Percentiles rank a stretch among this genome's conserved stretches.
Conservation (phyloP, 2,888 invertebrate species). For the Clostera curtula region DNA sequence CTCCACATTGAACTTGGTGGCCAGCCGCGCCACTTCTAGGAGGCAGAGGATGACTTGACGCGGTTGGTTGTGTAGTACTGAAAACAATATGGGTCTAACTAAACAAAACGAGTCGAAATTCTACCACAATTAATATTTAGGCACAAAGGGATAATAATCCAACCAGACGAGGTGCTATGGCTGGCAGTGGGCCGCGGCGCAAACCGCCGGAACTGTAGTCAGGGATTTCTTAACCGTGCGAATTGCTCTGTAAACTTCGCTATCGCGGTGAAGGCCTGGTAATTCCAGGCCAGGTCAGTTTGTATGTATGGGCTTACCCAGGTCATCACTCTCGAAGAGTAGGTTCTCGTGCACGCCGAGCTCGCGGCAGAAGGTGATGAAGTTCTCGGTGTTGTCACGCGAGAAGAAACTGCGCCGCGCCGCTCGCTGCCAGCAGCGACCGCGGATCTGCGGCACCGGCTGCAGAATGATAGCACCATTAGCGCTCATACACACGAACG, state of each 20-base stretch:
- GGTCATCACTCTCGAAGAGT: conserved; percentile 91
- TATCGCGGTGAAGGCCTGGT: background rate
- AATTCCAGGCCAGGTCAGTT: background rate
- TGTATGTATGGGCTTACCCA: conserved; percentile 71
- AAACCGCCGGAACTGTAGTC: background rate
- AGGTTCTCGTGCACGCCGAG: conserved; percentile 91
- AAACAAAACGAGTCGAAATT: background rate
- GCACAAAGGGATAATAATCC: too few relatives aligned
- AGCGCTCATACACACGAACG: too few relatives aligned
- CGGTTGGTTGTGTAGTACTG: conserved; percentile 87
- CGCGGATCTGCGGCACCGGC: conserved; percentile 82
- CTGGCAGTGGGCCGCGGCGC: too few relatives aligned
- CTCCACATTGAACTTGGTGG: conserved; percentile 84
- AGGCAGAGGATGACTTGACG: conserved; percentile 89
- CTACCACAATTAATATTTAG: too few relatives aligned
- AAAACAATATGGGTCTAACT: conserved; percentile 3
- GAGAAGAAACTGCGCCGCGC: conserved; percentile 91
- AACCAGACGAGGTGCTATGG: too few relatives aligned
- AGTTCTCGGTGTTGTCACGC: conserved; percentile 91
- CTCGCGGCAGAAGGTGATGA: conserved; percentile 88
- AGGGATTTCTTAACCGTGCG: too few relatives aligned
- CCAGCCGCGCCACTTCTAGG: conserved; percentile 88
- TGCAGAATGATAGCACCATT: conserved; percentile 43
- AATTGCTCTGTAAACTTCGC: background rate
- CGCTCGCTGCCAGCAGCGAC: conserved; percentile 88